Base-by-base conservation (phyloP, 2,113 vertebrate species). In the Salvator merianae region DNA sequence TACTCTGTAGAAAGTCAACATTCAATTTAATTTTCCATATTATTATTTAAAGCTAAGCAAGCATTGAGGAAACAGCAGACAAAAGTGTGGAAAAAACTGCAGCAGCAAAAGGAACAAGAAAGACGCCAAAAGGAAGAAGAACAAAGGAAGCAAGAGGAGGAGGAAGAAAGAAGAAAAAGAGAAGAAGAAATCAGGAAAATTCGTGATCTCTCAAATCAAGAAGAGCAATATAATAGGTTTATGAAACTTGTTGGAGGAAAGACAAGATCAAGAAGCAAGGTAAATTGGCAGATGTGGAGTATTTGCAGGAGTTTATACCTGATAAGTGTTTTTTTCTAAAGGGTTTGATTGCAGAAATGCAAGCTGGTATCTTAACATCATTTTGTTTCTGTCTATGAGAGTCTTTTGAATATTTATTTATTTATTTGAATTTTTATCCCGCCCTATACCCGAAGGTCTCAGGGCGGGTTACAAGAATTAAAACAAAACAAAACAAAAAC, bases 161-260 rank as follows among this genome's bases (percentile, higher is more conserved):
- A 98, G 74, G 97, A 99, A 80, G 98, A 99, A 77, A 96, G 98
- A 24, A 96, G 97, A 83, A 98, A 98, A 88, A 95, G 98, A 40
- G 98, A 99, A 92, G 99, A 99, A 6, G 99, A 99, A 93, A 99
- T 99, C 84, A 95, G 98, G 32, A 96, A 97, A 87, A 99, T 99
- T 90, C 94, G 98, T 0, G 98, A 99, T 84, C 97, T 99, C 26
- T 99, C 98, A 89, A 99, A 99, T 94, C 98, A 99, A 92, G 99
- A 99, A 82, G 99, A 99, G 85, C 99, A 99, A 84, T 99, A 99
- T 88, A 99, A 99, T 95, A 96, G 98, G 68, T 99, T 99, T 90
- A 99, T 99, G 99, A 99, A 99, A 86, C 95, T 99, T 85, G 97
- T 99, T 90, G 98, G 98, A 4, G 97, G 97, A 28, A 97, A 96